Conservation (phyloP, 2,797 vertebrate genomes). For the Smutsia temminckii region DNA sequence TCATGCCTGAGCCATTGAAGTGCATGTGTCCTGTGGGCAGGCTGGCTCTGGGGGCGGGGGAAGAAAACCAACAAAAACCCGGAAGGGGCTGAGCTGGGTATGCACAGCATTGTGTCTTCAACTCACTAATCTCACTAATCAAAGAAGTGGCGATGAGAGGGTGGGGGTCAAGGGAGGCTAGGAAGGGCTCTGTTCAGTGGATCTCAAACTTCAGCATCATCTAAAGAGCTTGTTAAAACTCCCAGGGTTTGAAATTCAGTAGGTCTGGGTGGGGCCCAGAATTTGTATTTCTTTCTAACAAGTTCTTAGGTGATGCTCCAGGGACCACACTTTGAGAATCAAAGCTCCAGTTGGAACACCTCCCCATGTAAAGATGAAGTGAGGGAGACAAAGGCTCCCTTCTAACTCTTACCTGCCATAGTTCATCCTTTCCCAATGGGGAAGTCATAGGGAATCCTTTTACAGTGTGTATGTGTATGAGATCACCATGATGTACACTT, state of each 20-base stretch:
- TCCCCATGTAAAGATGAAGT: not conserved
- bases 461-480: not conserved
- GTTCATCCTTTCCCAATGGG: not conserved
- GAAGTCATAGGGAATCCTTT: not conserved
- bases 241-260: not conserved
- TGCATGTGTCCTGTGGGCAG: not conserved
- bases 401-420: not conserved
- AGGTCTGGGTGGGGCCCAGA: not conserved
- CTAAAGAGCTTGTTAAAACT: not conserved
- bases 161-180: not conserved
- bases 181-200: not conserved
- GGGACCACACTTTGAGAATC: not conserved
- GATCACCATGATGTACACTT: not conserved
- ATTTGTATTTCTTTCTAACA: constrained; percentile 6
- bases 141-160: not conserved
- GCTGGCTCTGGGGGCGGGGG: not conserved
- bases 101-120: not conserved
- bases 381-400: not conserved
- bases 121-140: not conserved
- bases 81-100: not conserved
- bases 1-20: not conserved
- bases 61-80: not conserved
- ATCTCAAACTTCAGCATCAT: not conserved
- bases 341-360: not conserved
- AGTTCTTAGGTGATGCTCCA: not conserved